Conservation (phyloP, 2,797 vertebrate species). For the Thripadectes ignobilis region DNA sequence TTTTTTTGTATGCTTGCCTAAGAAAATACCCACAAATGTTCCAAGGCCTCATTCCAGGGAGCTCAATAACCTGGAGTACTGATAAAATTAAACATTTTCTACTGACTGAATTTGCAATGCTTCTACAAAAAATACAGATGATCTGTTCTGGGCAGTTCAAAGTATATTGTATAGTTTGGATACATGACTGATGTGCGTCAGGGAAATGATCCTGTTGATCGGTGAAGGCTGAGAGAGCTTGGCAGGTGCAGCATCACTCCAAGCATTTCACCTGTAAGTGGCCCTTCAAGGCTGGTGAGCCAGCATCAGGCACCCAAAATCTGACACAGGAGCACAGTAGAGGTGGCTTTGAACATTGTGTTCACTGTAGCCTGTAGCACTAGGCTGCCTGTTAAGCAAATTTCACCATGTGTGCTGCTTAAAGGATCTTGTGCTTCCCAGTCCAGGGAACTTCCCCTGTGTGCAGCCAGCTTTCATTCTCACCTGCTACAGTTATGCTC, state of each 20-base stretch:
- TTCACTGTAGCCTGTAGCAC: neutral
- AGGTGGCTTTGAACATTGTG: fast-evolving
- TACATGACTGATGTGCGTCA: neutral
- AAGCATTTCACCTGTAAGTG: neutral
- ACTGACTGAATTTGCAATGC: neutral
- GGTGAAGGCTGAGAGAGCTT: neutral
- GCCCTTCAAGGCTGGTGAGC: neutral
- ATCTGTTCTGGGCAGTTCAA: neutral
- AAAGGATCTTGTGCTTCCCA: neutral
- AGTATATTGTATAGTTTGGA: neutral
- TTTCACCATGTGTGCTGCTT: fast-evolving
- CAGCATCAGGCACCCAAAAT: neutral
- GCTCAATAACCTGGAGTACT: neutral
- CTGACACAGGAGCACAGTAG: fast-evolving
- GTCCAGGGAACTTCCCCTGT: neutral
- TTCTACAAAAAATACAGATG: neutral
- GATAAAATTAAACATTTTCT: neutral
- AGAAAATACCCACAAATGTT: neutral
- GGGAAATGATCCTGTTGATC: no score
- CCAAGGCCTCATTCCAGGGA: neutral
- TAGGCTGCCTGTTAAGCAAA: fast-evolving
- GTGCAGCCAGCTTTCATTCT: neutral
- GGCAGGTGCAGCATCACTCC: neutral
- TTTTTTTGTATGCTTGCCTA: neutral
- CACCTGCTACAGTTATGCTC: fast-evolving